These are phyloP conservation scores for Mustelus asterias DNA, from an alignment of 2,113 vertebrate species.

Conservation along the genomic window DNA sequence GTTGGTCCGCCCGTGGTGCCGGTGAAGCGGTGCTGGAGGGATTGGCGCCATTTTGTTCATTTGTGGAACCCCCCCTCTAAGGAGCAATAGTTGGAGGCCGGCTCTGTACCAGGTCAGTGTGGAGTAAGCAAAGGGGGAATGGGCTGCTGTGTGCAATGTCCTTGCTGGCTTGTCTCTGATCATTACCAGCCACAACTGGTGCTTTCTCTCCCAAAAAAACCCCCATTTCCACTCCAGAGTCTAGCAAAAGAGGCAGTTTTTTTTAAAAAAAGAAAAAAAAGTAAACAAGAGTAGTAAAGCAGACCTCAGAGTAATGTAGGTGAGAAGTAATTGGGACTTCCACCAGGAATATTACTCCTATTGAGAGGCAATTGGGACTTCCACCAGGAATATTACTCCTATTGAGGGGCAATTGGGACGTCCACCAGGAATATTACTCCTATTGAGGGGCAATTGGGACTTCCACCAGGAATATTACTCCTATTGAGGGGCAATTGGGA, in stretches of 20 bases:
- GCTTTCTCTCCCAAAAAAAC: not conserved
- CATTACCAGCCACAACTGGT: not conserved
- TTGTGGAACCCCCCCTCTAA: constrained; percentile 37
- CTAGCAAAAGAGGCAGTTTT: not conserved
- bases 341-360: not conserved
- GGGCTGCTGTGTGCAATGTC: not conserved
- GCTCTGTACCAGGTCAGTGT: constrained; percentile 24
- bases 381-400: too few species aligned
- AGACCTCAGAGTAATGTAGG: not conserved
- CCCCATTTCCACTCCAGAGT: not conserved
- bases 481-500: too few species aligned
- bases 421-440: too few species aligned
- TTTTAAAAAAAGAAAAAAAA: not conserved
- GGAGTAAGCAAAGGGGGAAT: constrained; percentile 3
- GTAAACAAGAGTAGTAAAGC: not conserved
- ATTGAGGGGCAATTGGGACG: too few species aligned
- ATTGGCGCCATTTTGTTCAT: constrained; percentile 36
- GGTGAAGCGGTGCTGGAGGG: constrained; percentile 23
- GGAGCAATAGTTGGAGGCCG: constrained; percentile 32
- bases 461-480: too few species aligned
- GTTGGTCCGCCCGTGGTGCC: too few species aligned
- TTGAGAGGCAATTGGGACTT: too few species aligned
- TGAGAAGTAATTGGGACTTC: not conserved
- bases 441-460: too few species aligned
- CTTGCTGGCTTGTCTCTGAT: not conserved